Percentiles rank a stretch among this genome's conserved stretches.
phyloP scores from a whole-genome alignment of 2,113 vertebrate genomes.

The Steatornis caripensis region DNA sequence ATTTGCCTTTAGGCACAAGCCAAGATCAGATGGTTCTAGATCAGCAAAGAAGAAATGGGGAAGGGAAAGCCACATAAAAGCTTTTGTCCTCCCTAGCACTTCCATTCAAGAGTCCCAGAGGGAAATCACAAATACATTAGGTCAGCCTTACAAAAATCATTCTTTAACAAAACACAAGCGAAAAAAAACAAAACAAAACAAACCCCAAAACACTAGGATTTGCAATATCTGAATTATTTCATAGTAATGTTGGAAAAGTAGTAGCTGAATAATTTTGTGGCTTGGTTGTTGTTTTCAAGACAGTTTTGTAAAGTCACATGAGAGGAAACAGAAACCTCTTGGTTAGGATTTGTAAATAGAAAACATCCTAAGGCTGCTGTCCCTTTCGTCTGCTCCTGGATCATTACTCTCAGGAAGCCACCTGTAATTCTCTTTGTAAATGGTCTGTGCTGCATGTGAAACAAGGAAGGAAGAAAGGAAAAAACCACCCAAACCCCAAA shows the following conservation, averaged over 20 bases:
- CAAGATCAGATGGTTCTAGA: slow-evolving; percentile 2
- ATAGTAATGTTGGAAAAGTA: neutral
- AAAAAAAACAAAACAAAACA: neutral
- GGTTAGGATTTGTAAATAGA: neutral
- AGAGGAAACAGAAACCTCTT: neutral
- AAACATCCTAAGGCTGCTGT: neutral
- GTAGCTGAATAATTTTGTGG: neutral
- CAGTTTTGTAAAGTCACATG: neutral
- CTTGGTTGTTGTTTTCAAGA: slow-evolving; percentile 9
- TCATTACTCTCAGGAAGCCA: neutral
- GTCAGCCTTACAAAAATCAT: neutral
- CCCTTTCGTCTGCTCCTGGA: neutral
- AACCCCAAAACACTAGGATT: neutral
- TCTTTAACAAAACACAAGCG: neutral
- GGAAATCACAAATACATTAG: neutral
- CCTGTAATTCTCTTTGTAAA: neutral
- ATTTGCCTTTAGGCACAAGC: neutral
- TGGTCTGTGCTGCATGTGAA: neutral
- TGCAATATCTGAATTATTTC: neutral
- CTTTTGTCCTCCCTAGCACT: neutral
- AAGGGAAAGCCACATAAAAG: slow-evolving; percentile 22
- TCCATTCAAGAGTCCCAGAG: neutral
- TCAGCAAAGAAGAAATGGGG: neutral
- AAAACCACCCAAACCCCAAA: neutral
- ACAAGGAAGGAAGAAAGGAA: neutral